Conservation (phyloP, 2,888 invertebrate genomes). For the Diachrysia chrysitis region DNA sequence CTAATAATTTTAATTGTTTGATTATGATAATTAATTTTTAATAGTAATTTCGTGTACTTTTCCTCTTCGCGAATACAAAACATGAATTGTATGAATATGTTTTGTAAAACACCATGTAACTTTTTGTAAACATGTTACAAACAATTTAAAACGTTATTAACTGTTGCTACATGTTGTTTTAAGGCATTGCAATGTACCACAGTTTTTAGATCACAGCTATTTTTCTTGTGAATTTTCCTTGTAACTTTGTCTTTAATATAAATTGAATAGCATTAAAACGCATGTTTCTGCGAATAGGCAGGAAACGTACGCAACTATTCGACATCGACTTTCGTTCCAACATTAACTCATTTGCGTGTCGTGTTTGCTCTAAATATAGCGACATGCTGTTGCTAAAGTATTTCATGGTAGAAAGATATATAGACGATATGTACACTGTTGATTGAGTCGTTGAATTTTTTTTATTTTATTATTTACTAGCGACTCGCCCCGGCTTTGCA, state of each 20-base stretch:
- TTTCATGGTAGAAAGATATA: conserved; percentile 19
- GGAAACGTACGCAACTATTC: conserved; percentile 68
- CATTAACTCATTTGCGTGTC: conserved; percentile 58
- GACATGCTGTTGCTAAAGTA: conserved; percentile 33
- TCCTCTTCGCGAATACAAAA: background rate
- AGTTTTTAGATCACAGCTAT: conserved; percentile 27
- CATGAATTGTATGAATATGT: background rate
- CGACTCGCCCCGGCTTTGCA: no score
- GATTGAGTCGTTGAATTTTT: no score
- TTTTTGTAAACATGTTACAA: background rate
- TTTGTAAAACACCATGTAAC: background rate
- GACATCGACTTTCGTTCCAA: conserved; percentile 55
- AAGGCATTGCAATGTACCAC: no score
- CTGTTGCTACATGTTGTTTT: background rate
- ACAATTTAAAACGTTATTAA: background rate
- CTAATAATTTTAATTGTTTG: background rate
- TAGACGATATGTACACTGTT: no score
- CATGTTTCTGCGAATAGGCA: conserved; percentile 70
- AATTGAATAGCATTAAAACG: conserved; percentile 48
- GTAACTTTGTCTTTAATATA: conserved; percentile 38
- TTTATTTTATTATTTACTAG: background rate
- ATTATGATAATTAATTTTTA: background rate
- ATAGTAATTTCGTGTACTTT: background rate
- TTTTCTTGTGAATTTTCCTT: conserved; percentile 43
- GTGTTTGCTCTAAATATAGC: conserved; percentile 63